phyloP scores from a whole-genome alignment of 2,888 invertebrate genomes.

The Apeira syringaria region DNA sequence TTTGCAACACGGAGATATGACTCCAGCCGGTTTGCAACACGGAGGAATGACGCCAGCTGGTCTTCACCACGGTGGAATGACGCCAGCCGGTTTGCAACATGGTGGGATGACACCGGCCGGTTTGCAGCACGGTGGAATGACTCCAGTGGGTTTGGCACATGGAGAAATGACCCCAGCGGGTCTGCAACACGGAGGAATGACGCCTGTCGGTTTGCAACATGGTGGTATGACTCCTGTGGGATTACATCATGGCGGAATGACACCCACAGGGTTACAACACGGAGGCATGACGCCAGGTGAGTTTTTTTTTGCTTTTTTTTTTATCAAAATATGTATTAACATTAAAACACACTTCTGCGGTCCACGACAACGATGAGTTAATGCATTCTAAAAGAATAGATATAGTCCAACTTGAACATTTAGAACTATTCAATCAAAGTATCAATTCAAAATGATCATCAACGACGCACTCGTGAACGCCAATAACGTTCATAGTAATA shows the following conservation, averaged over 20 bases:
- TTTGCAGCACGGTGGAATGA: conserved; percentile 64
- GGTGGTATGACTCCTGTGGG: conserved; percentile 17
- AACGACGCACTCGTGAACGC: too few species aligned
- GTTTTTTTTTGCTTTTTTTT: too few species aligned
- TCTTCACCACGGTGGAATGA: conserved; percentile 70
- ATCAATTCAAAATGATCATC: too few species aligned
- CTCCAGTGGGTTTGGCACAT: conserved; percentile 55
- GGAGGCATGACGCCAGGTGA: background rate
- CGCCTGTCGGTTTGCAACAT: background rate
- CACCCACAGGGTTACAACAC: background rate
- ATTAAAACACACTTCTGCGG: too few species aligned
- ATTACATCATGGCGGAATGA: background rate
- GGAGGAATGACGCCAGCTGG: conserved; percentile 59
- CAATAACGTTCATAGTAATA: too few species aligned
- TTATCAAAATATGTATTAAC: too few species aligned
- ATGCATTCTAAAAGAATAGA: too few species aligned
- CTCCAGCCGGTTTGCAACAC: conserved; percentile 47
- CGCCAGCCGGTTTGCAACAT: conserved; percentile 47
- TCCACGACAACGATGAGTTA: too few species aligned
- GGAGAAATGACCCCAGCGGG: conserved; percentile 63
- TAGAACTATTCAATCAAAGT: too few species aligned
- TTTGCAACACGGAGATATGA: conserved; percentile 68
- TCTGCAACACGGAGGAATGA: background rate
- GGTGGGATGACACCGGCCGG: conserved; percentile 56
- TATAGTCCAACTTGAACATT: too few species aligned